These are phyloP conservation scores for Harpegnathos saltator DNA, from an alignment of 1,140 invertebrate species.

Conservation along the genomic window DNA sequence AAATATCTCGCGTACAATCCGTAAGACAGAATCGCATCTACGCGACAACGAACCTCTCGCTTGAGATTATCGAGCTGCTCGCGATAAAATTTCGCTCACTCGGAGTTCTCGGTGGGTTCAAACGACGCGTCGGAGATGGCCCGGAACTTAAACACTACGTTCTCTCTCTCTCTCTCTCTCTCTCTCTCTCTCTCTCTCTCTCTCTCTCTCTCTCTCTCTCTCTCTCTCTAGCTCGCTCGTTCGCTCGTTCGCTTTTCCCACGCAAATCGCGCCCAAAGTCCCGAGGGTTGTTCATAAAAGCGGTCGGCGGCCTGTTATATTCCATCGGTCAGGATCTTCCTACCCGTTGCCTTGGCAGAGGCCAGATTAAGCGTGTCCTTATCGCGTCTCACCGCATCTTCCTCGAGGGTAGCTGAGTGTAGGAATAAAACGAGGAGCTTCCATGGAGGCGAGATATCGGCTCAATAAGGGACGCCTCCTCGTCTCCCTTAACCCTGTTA, in stretches of 20 bases:
- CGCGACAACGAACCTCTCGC: background rate
- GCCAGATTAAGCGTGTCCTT: conserved; percentile 52
- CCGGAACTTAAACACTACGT: background rate
- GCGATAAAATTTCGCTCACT: background rate
- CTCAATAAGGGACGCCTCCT: conserved; percentile 44
- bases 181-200: no score
- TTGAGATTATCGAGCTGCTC: no score
- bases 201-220: no score
- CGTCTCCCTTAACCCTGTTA: background rate
- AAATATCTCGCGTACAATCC: background rate
- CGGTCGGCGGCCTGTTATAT: background rate
- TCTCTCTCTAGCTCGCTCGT: no score
- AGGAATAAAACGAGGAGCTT: conserved; percentile 54
- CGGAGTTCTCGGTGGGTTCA: background rate
- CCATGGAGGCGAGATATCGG: conserved; percentile 16
- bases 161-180: no score
- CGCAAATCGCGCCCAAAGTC: background rate
- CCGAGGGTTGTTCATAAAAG: background rate
- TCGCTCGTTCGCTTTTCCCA: background rate
- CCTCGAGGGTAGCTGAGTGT: conserved; percentile 15
- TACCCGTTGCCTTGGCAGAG: background rate
- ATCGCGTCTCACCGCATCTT: conserved; percentile 20
- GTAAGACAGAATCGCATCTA: background rate
- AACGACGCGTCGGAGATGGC: background rate
- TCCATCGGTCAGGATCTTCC: background rate